A percentile compares a stretch with the other conserved stretches of the same genome.
Evolutionary conservation across 2,113 vertebrate genomes (phyloP).

Genomic region (Accipiter cooperii): DNA sequence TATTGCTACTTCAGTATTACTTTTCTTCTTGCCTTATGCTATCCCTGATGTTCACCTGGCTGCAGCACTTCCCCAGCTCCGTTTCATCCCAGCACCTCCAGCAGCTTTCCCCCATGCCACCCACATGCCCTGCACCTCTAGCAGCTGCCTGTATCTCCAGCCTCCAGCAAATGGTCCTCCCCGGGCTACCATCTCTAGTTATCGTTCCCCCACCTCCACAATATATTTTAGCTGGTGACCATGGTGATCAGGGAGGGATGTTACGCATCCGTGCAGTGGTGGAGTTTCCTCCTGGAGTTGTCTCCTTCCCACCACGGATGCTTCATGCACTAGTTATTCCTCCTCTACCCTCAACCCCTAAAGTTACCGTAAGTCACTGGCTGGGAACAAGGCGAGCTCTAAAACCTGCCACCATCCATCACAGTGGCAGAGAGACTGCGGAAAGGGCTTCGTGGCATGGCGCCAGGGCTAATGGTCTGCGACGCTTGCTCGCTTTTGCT

Average conservation of each 20-base stretch:
- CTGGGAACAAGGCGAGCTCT: background rate
- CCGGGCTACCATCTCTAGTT: no score
- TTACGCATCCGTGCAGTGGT: background rate
- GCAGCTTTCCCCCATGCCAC: background rate
- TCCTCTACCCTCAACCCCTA: background rate
- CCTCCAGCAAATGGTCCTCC: background rate
- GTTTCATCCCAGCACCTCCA: background rate
- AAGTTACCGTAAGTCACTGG: background rate
- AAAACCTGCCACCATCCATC: slow-evolving; percentile 48
- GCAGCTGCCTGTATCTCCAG: background rate
- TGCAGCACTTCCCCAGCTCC: background rate
- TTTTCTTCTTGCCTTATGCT: background rate
- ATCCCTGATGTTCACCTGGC: background rate
- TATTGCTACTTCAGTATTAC: background rate
- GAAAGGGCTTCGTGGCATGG: slow-evolving; percentile 10
- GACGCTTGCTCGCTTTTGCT: background rate
- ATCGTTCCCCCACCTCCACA: background rate
- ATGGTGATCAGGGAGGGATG: background rate
- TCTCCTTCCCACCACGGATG: background rate
- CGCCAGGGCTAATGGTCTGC: slow-evolving; percentile 57
- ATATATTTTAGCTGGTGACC: fast-evolving
- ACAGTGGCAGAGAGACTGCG: background rate
- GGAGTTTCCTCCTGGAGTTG: background rate
- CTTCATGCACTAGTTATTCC: slow-evolving; percentile 21
- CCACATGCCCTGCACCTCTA: background rate